phyloP scores from a whole-genome alignment of 2,797 vertebrate genomes.

The Etheostoma perlongum region DNA sequence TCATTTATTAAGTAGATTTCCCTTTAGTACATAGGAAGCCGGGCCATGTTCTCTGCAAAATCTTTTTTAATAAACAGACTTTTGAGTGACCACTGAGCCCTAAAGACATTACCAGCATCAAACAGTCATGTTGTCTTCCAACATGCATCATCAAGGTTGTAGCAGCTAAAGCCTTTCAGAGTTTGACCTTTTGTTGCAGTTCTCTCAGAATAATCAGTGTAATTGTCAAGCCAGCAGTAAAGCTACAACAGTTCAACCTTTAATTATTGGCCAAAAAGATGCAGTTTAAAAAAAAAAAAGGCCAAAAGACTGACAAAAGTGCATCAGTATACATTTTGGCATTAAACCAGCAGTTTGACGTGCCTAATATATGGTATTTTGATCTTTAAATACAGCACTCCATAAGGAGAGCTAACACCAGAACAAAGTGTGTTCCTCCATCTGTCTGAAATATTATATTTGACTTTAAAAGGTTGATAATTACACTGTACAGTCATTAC shows the following conservation, averaged over 20 bases:
- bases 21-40: neutral
- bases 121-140: no score
- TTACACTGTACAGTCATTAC: neutral
- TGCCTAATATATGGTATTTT: neutral
- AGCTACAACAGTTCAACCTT: slow-evolving; percentile 14
- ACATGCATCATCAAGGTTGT: neutral
- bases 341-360: neutral
- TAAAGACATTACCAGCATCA: no score
- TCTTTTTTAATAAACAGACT: no score
- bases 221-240: neutral
- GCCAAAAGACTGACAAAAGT: neutral
- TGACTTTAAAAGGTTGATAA: neutral
- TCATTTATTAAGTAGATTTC: neutral
- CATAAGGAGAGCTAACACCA: neutral
- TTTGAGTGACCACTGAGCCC: no score
- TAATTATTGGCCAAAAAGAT: slow-evolving; percentile 1
- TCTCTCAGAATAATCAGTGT: no score
- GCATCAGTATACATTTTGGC: neutral
- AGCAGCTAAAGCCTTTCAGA: neutral
- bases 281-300: no score
- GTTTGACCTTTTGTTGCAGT: slow-evolving; percentile 1
- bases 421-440: neutral
- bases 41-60: no score
- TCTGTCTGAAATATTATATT: neutral
- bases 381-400: neutral